phyloP scores from a whole-genome alignment of 2,113 vertebrate genomes.

The Pedionomus torquatus region DNA sequence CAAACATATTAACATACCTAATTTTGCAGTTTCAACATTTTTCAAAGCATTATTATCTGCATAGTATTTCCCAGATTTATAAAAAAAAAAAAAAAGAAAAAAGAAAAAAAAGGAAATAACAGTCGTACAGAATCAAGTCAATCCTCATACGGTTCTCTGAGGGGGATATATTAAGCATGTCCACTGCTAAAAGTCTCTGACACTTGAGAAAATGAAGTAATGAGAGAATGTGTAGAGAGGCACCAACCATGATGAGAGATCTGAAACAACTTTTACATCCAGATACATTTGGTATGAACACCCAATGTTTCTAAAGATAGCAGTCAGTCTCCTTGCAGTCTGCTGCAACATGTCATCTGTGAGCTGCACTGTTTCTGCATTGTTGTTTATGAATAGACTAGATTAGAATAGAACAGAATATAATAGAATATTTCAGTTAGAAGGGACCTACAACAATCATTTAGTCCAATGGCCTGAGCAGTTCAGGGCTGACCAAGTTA shows the following conservation, averaged over 20 bases:
- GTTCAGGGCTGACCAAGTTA: not conserved
- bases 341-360: not conserved
- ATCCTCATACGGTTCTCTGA: not conserved
- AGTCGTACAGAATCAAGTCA: not conserved
- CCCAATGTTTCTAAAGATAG: not conserved
- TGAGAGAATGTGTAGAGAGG: not conserved
- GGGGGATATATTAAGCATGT: not conserved
- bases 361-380: not conserved
- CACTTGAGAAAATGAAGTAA: not conserved
- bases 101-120: not conserved
- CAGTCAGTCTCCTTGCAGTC: not conserved
- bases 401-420: not conserved
- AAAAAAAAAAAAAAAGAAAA: not conserved
- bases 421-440: not conserved
- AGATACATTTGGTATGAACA: not conserved
- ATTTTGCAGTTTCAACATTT: not conserved
- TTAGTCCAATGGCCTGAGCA: not conserved
- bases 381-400: not conserved
- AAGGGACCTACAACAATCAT: not conserved
- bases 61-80: not conserved
- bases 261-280: not conserved
- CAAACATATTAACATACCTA: not conserved
- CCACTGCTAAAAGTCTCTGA: not conserved
- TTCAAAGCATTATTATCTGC: not conserved
- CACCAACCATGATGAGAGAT: not conserved